Evolutionary conservation across 2,888 invertebrate genomes (phyloP).

Genomic region (Caenorhabditis panamensis): DNA sequence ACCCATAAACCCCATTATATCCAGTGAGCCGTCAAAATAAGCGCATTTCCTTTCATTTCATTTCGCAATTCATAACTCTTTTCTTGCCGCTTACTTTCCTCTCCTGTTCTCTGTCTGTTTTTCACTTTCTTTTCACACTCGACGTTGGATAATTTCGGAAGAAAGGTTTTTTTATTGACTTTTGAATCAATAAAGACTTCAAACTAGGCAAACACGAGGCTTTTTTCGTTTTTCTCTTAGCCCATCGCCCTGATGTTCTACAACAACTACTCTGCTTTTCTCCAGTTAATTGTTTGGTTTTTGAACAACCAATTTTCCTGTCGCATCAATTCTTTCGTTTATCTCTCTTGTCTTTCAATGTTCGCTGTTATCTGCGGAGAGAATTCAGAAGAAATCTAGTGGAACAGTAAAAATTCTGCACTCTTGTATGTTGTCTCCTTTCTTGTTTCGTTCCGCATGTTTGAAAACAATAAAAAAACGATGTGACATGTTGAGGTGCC

Average conservation of each 20-base stretch:
- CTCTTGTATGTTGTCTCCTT: neutral
- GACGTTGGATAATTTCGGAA: conserved; percentile 31
- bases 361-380: conserved; percentile 1
- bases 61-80: conserved; percentile 10
- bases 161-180: conserved; percentile 46
- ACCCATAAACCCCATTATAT: neutral
- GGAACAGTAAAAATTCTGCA: conserved; percentile 22
- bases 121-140: neutral
- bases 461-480: neutral
- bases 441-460: neutral
- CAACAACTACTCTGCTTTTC: conserved; percentile 12
- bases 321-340: neutral
- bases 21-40: neutral
- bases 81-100: neutral
- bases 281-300: conserved; percentile 48
- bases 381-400: conserved; percentile 11
- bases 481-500: neutral
- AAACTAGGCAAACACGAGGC: conserved; percentile 24
- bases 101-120: neutral
- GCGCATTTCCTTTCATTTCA: neutral
- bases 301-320: conserved; percentile 28
- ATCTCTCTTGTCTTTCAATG: neutral
- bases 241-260: neutral
- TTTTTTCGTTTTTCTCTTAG: conserved; percentile 12
- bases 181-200: conserved; percentile 52